phyloP scores from a whole-genome alignment of 2,113 vertebrate genomes.

The Pelmatolapia mariae region DNA sequence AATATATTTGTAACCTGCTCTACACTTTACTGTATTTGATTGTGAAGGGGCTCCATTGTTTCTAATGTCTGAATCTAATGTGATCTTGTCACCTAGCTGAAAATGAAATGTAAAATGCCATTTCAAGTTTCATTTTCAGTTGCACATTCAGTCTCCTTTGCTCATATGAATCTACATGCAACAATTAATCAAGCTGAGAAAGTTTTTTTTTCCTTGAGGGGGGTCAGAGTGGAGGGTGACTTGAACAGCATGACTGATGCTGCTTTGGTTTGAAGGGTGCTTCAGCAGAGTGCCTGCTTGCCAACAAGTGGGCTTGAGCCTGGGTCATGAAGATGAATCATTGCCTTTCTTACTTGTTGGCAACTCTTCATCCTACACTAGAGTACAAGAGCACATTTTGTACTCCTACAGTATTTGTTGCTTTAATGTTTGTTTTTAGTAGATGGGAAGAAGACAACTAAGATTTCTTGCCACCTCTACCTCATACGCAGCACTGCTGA shows the following conservation, averaged over 20 bases:
- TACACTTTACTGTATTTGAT: neutral
- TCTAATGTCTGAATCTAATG: neutral
- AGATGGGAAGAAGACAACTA: neutral
- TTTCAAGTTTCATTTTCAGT: neutral
- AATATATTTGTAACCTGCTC: neutral
- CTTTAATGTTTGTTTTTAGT: neutral
- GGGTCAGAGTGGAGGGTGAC: neutral
- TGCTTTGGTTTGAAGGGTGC: neutral
- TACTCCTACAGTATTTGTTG: neutral
- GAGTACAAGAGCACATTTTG: neutral
- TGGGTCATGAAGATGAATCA: neutral
- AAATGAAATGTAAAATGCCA: neutral
- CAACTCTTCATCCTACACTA: neutral
- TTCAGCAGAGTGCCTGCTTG: neutral
- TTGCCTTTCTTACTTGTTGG: neutral
- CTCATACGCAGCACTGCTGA: neutral
- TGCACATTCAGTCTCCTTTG: neutral
- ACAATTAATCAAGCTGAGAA: neutral
- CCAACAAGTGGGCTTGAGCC: conserved; percentile 8
- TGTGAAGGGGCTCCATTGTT: neutral
- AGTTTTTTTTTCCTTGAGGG: neutral
- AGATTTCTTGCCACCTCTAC: neutral
- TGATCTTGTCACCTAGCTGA: neutral
- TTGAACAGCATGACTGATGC: neutral
- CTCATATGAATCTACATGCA: neutral